Conservation (phyloP, 2,113 vertebrate species). For the rat (Rattus norvegicus) region DNA sequence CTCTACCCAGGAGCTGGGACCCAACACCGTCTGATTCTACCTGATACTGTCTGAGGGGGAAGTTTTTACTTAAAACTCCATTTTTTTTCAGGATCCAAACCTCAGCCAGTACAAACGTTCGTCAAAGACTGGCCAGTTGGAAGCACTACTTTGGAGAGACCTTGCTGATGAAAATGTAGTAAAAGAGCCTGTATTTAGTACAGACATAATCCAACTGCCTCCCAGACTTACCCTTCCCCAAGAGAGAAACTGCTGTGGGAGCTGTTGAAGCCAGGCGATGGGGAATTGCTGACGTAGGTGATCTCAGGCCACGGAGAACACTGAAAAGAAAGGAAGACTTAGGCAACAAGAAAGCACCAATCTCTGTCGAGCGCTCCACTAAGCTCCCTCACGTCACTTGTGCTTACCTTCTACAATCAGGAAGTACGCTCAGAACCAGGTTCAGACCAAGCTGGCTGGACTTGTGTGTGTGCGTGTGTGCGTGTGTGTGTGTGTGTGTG, state of each 20-base stretch:
- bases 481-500: not conserved
- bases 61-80: not conserved
- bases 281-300: conserved; percentile 93
- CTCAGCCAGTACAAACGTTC: conserved; percentile 17
- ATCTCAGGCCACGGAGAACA: conserved; percentile 98
- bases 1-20: not conserved
- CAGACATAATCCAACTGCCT: conserved; percentile 35
- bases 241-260: conserved; percentile 94
- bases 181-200: conserved; percentile 32
- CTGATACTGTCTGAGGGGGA: not conserved
- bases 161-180: conserved; percentile 20
- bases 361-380: not conserved
- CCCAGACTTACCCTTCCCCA: conserved; percentile 91
- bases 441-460: not conserved
- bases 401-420: conserved; percentile 10
- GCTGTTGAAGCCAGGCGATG: conserved; percentile 95
- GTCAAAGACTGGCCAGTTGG: not conserved
- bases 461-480: not conserved
- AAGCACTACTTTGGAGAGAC: conserved; percentile 49
- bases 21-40: not conserved
- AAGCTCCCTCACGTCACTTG: not conserved
- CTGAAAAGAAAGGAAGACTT: conserved; percentile 82
- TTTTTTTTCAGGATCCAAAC: conserved; percentile 49
- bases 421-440: not conserved
- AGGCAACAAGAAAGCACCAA: not conserved